Evolutionary conservation across 2,113 vertebrate species (phyloP).

Genomic region (Megaceryle torquata): DNA sequence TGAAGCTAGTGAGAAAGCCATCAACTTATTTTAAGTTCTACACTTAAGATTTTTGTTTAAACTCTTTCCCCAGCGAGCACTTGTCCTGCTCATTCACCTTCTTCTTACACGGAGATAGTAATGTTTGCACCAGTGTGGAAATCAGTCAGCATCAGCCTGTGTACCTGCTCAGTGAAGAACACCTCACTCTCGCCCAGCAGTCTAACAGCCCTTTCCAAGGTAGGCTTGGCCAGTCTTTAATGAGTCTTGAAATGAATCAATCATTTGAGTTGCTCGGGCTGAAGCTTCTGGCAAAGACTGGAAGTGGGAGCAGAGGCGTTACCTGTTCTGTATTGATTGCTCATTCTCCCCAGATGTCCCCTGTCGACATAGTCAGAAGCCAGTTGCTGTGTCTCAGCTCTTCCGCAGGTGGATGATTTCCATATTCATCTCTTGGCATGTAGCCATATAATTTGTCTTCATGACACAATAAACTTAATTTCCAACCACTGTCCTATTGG

Average conservation of each 20-base stretch:
- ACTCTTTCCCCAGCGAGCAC: constrained; percentile 83
- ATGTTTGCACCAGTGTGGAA: constrained; percentile 99
- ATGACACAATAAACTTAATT: background rate
- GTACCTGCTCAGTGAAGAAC: constrained; percentile 95
- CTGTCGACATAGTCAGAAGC: background rate
- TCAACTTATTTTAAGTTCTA: background rate
- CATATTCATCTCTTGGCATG: background rate
- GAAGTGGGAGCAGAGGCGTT: background rate
- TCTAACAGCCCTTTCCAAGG: constrained; percentile 96
- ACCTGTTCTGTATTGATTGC: background rate
- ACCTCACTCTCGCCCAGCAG: constrained; percentile 93
- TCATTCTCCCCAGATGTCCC: background rate
- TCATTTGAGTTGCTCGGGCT: background rate
- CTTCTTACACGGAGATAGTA: constrained; percentile 98
- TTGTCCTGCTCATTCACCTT: constrained; percentile 98
- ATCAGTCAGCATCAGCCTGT: constrained; percentile 99
- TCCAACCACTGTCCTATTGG: background rate
- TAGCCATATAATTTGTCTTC: background rate
- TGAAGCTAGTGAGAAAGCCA: background rate
- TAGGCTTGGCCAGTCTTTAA: constrained; percentile 37
- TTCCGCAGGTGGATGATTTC: background rate
- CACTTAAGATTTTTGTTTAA: background rate
- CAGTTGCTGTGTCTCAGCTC: background rate
- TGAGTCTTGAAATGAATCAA: fast-evolving
- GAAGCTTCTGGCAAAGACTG: background rate